Evolutionary conservation across 2,888 invertebrate species (phyloP), one percentile per base, ranked within the genome.

Genomic region (Busseola fusca): DNA sequence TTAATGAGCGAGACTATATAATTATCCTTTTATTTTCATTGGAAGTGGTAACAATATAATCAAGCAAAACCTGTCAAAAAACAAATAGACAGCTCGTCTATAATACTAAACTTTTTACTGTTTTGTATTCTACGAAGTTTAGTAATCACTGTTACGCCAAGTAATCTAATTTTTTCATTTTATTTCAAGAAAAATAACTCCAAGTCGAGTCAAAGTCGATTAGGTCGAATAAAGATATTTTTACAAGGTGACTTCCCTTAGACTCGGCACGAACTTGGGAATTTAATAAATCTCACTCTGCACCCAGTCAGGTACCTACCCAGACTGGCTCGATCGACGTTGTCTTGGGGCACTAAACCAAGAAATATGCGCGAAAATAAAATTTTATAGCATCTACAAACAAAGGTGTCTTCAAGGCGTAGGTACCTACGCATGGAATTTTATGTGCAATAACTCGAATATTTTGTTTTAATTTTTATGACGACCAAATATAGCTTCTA

Each of bases 331-430:
- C 64, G 30, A 64, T 70, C 66, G 75, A 72, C 80, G 73, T 64
- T 74, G 59, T 78, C 65, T 64, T 74, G 59, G 78, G 66, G 76
- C 76, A 84, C 74, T 81, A 82, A 84, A 82, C 76, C 59, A 76
- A 80, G 84, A 84, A 84, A 87, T 87, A 85, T 85, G 86, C 84
- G 78, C 70, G 83, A 89, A 86, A 87, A 88, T 87, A 87, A 89
- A 88, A 84, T 85, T 85, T 87, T 87, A 90, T 87, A 81, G 69
- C 79, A 65, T 75, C 68, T 81, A 81, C 81, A 85, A 86, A 87
- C 85, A 87, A 87, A 87, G 84, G 81, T 82, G 69, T 69, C 30
- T 66, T 72, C 65, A 69, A 48, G 18, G 70, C 78, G 81, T 65
- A 57, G 12, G 12, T 52, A 12, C n/a, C n/a, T n/a, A n/a, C 16